Evolutionary conservation across 2,113 vertebrate genomes (phyloP), one percentile per base, ranked within the genome.

Genomic region (Globicephala melas): DNA sequence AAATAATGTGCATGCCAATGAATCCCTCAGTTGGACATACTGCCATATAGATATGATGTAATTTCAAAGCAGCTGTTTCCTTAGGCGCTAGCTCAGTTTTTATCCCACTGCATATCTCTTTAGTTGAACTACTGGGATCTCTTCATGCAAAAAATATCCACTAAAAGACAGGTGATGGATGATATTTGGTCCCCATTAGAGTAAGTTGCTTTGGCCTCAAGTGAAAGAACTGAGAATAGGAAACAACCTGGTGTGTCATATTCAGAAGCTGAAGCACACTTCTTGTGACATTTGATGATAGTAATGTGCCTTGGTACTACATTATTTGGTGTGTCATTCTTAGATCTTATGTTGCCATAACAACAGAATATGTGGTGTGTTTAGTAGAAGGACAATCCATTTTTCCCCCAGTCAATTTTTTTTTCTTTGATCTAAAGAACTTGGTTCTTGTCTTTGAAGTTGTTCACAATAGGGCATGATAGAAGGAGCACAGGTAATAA

Each of bases 331-430:
- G 41, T 96, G 82, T 83, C 96, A 84, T 95, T 95, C 89, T 97
- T 93, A 96, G 94, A 86, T 94, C 67, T 89, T 81, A 70, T 89
- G 86, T 95, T 97, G 63, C 96, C 89, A 97, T 98, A 98, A 98
- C 97, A 83, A 96, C 93, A 96, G 73, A 85, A 88, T 91, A 47
- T 67, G 33, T 80, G n/a, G 63, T 85, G 62, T 94, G 55, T 73
- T 82, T 94, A 89, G 77, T 74, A 74, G 82, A 94, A 95, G 95
- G 60, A 94, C 67, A 89, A 97, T 79, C 73, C 21, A 83, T 83
- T 67, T 81, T 65, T 13, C 8, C 26, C 41, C n/a, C n/a, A 91
- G 60, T 95, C 92, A 95, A 70, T 96, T 60, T 96, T 96, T 60
- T 94, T 85, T 67, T 62, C 91, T 97, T 98, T 97, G 91, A 97